Conservation (phyloP, 2,888 invertebrate species). For the Linnaemya vulpina region DNA sequence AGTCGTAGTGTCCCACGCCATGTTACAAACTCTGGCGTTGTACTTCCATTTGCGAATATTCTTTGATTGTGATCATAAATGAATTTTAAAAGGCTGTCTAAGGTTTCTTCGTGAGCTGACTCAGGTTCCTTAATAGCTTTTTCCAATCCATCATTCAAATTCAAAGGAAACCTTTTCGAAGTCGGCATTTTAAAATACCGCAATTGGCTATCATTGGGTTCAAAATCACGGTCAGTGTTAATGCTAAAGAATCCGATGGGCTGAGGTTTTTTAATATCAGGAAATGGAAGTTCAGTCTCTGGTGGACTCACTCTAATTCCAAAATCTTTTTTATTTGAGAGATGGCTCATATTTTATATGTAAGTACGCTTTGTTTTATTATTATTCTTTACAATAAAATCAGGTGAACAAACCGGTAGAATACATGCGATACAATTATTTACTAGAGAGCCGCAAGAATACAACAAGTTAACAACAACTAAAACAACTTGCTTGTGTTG, state of each 20-base stretch:
- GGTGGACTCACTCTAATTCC: constrained; percentile 61
- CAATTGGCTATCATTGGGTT: constrained; percentile 81
- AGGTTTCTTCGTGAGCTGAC: constrained; percentile 67
- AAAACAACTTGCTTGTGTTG: too few relatives aligned
- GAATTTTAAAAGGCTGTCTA: constrained; percentile 75
- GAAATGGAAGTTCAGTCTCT: constrained; percentile 77
- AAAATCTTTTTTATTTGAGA: constrained; percentile 41
- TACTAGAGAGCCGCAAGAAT: too few relatives aligned
- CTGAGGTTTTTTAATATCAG: constrained; percentile 84
- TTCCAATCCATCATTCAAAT: constrained; percentile 75
- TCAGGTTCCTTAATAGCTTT: constrained; percentile 77
- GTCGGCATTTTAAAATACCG: constrained; percentile 83
- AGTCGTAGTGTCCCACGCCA: constrained; percentile 88
- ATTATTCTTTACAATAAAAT: background rate
- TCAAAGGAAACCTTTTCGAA: constrained; percentile 75
- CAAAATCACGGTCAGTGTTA: constrained; percentile 81
- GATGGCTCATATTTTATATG: constrained; percentile 7
- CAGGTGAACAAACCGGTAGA: background rate
- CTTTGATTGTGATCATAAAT: constrained; percentile 73
- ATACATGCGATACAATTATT: too few relatives aligned
- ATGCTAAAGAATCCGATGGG: constrained; percentile 85
- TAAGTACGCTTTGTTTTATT: background rate
- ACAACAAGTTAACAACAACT: too few relatives aligned
- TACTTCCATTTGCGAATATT: constrained; percentile 39
- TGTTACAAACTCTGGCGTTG: constrained; percentile 85